Percentiles rank a stretch among this genome's conserved stretches.
phyloP scores from a whole-genome alignment of 2,113 vertebrate species.

The Nipponia nippon region DNA sequence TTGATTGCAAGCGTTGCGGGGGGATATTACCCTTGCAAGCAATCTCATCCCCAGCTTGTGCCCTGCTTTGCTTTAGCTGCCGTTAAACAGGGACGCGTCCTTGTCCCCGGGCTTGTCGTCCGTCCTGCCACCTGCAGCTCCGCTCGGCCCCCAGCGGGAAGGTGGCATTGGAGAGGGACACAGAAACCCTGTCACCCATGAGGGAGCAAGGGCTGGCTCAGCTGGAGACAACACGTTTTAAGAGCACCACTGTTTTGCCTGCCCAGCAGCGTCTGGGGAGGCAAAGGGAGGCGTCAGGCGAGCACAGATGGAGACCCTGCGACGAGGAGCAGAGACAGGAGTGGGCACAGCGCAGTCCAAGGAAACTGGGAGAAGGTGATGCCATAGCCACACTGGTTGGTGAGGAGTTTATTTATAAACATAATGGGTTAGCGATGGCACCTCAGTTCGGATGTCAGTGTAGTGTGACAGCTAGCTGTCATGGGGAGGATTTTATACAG shows the following conservation, averaged over 20 bases:
- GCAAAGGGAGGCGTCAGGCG: not conserved
- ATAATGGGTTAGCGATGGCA: not conserved
- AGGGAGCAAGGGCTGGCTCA: not conserved
- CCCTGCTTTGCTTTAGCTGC: not conserved
- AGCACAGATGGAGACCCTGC: not conserved
- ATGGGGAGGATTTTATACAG: not conserved
- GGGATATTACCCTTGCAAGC: not conserved
- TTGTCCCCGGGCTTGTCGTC: not conserved
- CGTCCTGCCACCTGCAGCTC: not conserved
- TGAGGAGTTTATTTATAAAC: not conserved
- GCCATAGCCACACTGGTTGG: not conserved
- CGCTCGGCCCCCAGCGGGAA: not conserved
- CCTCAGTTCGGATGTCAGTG: not conserved
- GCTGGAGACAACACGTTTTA: not conserved
- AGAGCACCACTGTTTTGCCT: not conserved
- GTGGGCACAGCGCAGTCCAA: not conserved
- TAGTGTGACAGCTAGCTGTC: not conserved
- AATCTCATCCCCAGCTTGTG: not conserved
- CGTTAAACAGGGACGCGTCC: not conserved
- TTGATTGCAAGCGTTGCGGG: not conserved
- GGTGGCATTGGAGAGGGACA: not conserved
- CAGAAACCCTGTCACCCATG: accelerated
- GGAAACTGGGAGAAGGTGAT: not conserved
- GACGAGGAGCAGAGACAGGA: not conserved
- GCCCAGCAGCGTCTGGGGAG: not conserved